Base-by-base conservation (phyloP, 2,797 vertebrate species). In the Gobionotothen gibberifrons region DNA sequence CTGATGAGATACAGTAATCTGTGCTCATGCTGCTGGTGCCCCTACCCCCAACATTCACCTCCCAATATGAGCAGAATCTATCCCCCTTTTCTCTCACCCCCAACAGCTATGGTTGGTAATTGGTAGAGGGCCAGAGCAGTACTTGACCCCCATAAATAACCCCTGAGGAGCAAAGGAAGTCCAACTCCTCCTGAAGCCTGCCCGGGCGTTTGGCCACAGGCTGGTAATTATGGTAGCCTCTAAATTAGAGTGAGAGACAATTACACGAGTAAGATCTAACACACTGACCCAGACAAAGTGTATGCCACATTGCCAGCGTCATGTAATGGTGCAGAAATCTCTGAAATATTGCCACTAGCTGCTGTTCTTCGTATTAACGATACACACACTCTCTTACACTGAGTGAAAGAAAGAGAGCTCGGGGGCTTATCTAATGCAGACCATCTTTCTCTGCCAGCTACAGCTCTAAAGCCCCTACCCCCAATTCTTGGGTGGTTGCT, bases 401-500 rank as follows among this genome's bases (percentile, higher is more conserved):
- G 39, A 66, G 14, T 53, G 19, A 40, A 21, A 68, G 36, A 17
- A 16, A 51, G 47, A 64, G 61, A 32, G 58, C 65, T 52, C 16
- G 44, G 68, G 74, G 88, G 84, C 58, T 88, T 85, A 81, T 90
- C 72, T 77, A 85, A 88, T 84, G 76, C 59, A 85, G 79, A 78
- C 84, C 81, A 86, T 91, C 82, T 77, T 90, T 92, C 87, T 87
- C 78, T 84, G 76, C 83, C 86, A 84, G 89, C 66, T 62, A 72
- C 72, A 53, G 69, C 72, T 65, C 58, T 32, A 72, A 85, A 89
- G 84, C 78, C 88, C 87, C 91, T 84, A 85, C 85, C 91, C 88
- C 84, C 89, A 90, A 86, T 90, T 93, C 87, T 78, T 87, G 74
- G 71, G 58, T 60, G 75, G 93, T 95, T 95, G 92, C 93, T 90